These are phyloP conservation scores for Oscheius sp. DNA, from an alignment of 1,140 invertebrate species.

Conservation along the genomic window DNA sequence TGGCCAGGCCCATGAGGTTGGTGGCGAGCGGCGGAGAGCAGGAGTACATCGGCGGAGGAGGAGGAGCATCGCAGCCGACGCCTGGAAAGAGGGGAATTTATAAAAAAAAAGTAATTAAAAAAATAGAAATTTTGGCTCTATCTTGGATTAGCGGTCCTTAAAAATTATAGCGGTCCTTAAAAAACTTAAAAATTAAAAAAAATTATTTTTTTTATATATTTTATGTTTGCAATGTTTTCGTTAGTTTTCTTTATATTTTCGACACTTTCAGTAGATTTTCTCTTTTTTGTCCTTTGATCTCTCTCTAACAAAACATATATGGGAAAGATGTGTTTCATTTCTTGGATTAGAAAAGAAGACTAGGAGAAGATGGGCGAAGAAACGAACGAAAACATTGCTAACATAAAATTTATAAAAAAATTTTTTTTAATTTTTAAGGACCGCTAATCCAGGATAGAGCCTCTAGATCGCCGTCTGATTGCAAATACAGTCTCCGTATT, in stretches of 20 bases:
- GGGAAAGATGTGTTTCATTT: no score
- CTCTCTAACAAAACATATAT: no score
- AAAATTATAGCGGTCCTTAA: no score
- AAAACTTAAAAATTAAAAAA: not conserved
- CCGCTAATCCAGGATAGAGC: no score
- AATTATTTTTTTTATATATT: not conserved
- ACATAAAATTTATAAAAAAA: not conserved
- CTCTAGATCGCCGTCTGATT: not conserved
- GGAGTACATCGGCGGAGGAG: conserved; percentile 11
- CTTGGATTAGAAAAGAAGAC: no score
- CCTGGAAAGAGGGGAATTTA: not conserved
- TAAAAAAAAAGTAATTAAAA: conserved; percentile 2
- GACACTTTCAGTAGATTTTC: no score
- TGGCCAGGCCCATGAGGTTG: conserved; percentile 19
- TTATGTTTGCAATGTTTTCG: no score
- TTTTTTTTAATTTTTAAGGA: not conserved
- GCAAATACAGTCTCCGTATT: not conserved
- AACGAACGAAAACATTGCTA: not conserved
- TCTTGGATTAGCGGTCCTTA: no score
- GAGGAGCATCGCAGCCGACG: not conserved
- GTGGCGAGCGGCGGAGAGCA: conserved; percentile 12
- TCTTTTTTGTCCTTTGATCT: no score
- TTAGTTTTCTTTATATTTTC: no score
- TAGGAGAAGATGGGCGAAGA: no score
- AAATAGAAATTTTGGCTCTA: not conserved